Percentiles rank a stretch among this genome's conserved stretches.
Evolutionary conservation across 2,797 vertebrate genomes (phyloP).

Genomic region (Lepilemur ruficaudatus): DNA sequence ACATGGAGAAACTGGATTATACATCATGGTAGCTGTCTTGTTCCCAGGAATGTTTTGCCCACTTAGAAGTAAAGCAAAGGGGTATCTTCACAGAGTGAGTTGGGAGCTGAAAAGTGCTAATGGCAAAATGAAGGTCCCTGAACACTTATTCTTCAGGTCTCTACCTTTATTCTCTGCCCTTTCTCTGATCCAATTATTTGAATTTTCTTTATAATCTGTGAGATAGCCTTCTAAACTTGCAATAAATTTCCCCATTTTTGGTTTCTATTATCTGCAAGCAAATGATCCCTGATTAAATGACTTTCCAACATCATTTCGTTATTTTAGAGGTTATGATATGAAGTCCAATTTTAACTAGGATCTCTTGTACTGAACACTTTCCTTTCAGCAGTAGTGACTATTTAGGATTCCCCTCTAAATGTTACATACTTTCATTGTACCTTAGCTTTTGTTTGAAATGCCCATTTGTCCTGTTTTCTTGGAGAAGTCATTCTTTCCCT

Average conservation of each 20-base stretch:
- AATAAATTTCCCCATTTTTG: background rate
- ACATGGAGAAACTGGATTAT: background rate
- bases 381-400: background rate
- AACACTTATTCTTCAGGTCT: background rate
- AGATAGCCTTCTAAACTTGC: background rate
- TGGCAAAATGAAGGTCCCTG: background rate
- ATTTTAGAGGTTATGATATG: background rate
- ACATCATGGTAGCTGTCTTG: background rate
- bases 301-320: background rate
- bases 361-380: background rate
- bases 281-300: background rate
- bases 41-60: background rate
- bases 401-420: background rate
- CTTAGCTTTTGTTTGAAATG: conserved; percentile 13
- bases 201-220: conserved; percentile 11
- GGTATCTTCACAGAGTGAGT: background rate
- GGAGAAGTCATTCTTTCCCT: background rate
- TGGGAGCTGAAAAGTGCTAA: background rate
- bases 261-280: background rate
- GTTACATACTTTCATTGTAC: background rate
- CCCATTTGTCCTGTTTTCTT: background rate
- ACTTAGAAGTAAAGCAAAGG: background rate
- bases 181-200: background rate
- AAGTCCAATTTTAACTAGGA: background rate
- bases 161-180: background rate